Evolutionary conservation across 2,797 vertebrate genomes (phyloP).

Genomic region (Anomalospiza imberbis): DNA sequence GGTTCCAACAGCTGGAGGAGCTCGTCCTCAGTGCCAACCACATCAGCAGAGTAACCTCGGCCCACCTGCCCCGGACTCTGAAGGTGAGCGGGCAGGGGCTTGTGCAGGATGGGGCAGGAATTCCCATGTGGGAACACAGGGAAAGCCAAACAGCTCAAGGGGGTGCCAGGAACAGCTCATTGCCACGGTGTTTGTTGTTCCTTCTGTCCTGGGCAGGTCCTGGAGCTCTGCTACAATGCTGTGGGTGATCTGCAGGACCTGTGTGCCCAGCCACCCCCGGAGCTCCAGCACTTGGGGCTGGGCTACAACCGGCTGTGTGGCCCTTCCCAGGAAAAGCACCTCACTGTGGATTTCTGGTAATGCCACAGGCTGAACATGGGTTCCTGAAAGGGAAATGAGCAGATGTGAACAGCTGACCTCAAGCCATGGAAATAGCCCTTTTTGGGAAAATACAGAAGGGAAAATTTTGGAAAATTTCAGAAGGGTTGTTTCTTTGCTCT

Average conservation of each 20-base stretch:
- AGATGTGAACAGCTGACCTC: not conserved
- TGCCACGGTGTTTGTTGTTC: not conserved
- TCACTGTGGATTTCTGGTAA: constrained; percentile 80
- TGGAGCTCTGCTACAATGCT: constrained; percentile 84
- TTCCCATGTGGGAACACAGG: not conserved
- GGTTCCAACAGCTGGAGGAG: constrained; percentile 81
- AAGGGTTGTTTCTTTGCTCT: not conserved
- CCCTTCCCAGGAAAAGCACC: constrained; percentile 54
- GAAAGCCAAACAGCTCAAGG: fast-evolving
- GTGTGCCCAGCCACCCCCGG: constrained; percentile 49
- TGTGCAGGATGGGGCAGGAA: not conserved
- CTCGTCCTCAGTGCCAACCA: constrained; percentile 81
- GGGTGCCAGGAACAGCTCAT: not conserved
- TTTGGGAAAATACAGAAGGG: not conserved
- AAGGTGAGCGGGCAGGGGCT: constrained; percentile 66
- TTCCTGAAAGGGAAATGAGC: not conserved
- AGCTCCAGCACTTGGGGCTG: constrained; percentile 82
- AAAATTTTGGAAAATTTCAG: not conserved
- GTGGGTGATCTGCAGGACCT: constrained; percentile 74
- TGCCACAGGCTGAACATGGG: fast-evolving
- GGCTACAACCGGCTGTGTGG: constrained; percentile 76
- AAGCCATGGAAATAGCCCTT: not conserved
- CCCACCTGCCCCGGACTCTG: constrained; percentile 78
- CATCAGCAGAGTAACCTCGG: constrained; percentile 72
- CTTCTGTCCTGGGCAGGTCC: constrained; percentile 67